These are phyloP conservation scores for Diabrotica balteata DNA, from an alignment of 2,888 invertebrate genomes.

Conservation along the genomic window DNA sequence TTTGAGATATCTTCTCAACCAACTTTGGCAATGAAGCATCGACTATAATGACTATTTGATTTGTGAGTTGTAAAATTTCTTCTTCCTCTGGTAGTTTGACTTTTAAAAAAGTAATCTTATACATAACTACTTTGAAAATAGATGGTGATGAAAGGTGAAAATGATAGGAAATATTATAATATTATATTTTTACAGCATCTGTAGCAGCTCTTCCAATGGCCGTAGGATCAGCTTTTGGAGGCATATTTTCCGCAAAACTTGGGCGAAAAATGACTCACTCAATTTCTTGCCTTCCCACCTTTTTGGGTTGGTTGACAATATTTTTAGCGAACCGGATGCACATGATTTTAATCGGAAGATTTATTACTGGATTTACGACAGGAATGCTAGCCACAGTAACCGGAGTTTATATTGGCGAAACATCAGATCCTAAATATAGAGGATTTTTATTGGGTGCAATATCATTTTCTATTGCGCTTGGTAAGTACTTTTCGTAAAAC, in stretches of 20 bases:
- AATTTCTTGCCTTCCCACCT: slow-evolving; percentile 65
- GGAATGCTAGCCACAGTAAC: slow-evolving; percentile 64
- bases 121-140: too few species aligned
- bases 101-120: too few species aligned
- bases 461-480: slow-evolving; percentile 33
- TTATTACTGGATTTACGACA: slow-evolving; percentile 45
- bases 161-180: not conserved
- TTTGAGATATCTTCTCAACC: too few species aligned
- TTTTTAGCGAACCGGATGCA: slow-evolving; percentile 65
- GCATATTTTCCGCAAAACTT: slow-evolving; percentile 67
- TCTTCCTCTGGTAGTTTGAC: too few species aligned
- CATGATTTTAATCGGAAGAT: slow-evolving; percentile 62
- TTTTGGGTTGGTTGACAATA: slow-evolving; percentile 69
- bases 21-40: too few species aligned
- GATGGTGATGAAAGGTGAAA: too few species aligned
- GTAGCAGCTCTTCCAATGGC: slow-evolving; percentile 72
- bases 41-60: too few species aligned
- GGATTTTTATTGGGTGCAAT: slow-evolving; percentile 59
- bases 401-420: slow-evolving; percentile 53
- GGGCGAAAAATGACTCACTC: slow-evolving; percentile 68
- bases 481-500: slow-evolving; percentile 11
- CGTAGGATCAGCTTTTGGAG: slow-evolving; percentile 68
- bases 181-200: slow-evolving; percentile 63
- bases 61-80: too few species aligned
- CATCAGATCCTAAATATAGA: slow-evolving; percentile 67